Evolutionary conservation across 2,888 invertebrate species (phyloP).

Genomic region (Strigamia maritima): DNA sequence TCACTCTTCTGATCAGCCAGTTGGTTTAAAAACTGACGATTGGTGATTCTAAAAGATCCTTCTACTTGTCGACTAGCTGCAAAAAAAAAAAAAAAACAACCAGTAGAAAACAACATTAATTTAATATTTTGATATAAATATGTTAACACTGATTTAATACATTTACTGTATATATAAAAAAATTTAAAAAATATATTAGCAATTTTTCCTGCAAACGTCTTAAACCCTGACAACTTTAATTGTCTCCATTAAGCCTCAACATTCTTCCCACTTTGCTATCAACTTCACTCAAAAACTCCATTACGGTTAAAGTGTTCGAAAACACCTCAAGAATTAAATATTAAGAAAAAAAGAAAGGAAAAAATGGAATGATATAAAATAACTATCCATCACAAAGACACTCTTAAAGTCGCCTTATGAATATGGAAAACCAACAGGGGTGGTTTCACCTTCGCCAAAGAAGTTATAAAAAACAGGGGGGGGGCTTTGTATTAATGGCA

Average conservation of each 20-base stretch:
- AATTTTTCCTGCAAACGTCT: background rate
- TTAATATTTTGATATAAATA: background rate
- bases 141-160: background rate
- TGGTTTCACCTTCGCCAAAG: slow-evolving; percentile 1
- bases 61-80: slow-evolving; percentile 42
- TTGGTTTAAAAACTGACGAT: slow-evolving; percentile 46
- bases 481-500: slow-evolving; percentile 12
- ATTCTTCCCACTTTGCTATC: slow-evolving; percentile 29
- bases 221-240: slow-evolving; percentile 7
- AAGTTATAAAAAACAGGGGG: background rate
- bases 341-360: background rate
- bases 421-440: background rate
- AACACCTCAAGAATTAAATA: slow-evolving; percentile 9
- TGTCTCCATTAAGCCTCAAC: slow-evolving; percentile 27
- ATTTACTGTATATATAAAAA: background rate
- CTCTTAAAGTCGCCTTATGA: slow-evolving; percentile 11
- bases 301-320: slow-evolving; percentile 26
- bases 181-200: background rate
- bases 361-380: background rate
- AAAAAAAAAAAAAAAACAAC: slow-evolving; percentile 34
- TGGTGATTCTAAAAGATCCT: slow-evolving; percentile 47
- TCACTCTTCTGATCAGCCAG: slow-evolving; percentile 45
- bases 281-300: slow-evolving; percentile 29
- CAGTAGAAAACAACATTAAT: background rate
- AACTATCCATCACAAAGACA: background rate